Percentiles rank a stretch among this genome's conserved stretches.
These are phyloP conservation scores for Narcine bancroftii DNA, from an alignment of 2,113 vertebrate genomes.

Conservation along the genomic window DNA sequence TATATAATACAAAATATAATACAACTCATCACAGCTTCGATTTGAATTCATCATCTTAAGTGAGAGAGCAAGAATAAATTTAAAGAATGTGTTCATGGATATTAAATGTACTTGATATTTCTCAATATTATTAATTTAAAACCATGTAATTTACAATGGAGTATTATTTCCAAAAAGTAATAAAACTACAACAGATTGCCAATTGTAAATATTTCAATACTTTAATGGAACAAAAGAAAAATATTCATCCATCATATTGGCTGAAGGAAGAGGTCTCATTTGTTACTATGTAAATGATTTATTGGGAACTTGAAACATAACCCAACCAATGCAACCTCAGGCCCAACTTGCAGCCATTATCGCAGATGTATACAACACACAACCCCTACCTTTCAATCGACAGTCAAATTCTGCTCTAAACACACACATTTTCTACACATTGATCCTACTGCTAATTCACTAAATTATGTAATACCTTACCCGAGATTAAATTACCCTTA, in stretches of 20 bases:
- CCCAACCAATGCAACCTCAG: too few relatives aligned
- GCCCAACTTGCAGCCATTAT: background rate
- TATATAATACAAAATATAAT: too few relatives aligned
- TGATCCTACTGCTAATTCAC: background rate
- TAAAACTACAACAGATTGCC: background rate
- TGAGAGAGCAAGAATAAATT: background rate
- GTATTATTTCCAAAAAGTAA: too few relatives aligned
- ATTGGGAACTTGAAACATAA: background rate
- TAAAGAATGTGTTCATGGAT: background rate
- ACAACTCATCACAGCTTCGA: too few relatives aligned
- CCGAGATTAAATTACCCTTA: background rate
- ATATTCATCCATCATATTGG: background rate
- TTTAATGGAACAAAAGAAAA: background rate
- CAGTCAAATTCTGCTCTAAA: background rate
- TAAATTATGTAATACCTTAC: background rate
- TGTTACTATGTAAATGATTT: background rate
- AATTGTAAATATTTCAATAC: background rate
- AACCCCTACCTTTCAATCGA: background rate
- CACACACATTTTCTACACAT: background rate
- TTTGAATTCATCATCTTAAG: background rate
- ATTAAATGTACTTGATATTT: background rate
- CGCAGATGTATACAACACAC: background rate
- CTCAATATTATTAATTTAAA: background rate
- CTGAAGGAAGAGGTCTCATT: background rate
- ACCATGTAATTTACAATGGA: background rate